Evolutionary conservation across 2,888 invertebrate genomes (phyloP), one percentile per base, ranked within the genome.

Genomic region (Macrostomum cliftonense): DNA sequence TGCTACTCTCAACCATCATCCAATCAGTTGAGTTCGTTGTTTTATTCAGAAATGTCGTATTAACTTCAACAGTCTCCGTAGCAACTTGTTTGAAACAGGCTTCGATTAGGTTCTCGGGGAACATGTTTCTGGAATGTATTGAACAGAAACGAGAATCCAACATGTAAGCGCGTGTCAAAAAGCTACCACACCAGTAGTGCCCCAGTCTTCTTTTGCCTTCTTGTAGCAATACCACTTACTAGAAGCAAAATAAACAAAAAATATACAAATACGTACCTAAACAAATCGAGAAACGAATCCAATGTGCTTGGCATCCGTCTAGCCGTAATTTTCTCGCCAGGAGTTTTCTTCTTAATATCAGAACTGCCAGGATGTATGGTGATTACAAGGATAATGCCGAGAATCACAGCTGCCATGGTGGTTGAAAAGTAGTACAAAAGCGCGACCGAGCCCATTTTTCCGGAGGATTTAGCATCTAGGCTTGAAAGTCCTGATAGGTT

Each of bases 401-500:
- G 71, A 42, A 78, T 72, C 38, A 78, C 78, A 17, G 79, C 79
- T 43, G 78, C 59, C 44, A 78, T 67, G 1, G 79, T 80, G 12
- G 79, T 79, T n/a, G 68, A 65, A 59, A 78, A 70, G 63, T 79
- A 79, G 64, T 79, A 79, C 39, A 73, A 57, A 52, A 79, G 64
- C 11, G 79, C 78, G 37, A 77, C 68, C 38, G 74, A 62, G 12
- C 79, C 79, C 75, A 79, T 78, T 57, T 75, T 73, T 19, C 79
- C 78, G 36, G 77, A 76, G 44, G 76, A 75, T 57, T 73, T 74
- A 2, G 78, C 76, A 60, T 79, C 79, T 59, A 79, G 63, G 55
- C 77, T 76, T 9, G 79, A 76, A 63, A 79, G 73, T 53, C 72
- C 78, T 28, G 28, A 28, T 4, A 28, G 9, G 28, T 28, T 28